phyloP scores from a whole-genome alignment of 2,888 invertebrate genomes.

The Torymus aiolomorphi region DNA sequence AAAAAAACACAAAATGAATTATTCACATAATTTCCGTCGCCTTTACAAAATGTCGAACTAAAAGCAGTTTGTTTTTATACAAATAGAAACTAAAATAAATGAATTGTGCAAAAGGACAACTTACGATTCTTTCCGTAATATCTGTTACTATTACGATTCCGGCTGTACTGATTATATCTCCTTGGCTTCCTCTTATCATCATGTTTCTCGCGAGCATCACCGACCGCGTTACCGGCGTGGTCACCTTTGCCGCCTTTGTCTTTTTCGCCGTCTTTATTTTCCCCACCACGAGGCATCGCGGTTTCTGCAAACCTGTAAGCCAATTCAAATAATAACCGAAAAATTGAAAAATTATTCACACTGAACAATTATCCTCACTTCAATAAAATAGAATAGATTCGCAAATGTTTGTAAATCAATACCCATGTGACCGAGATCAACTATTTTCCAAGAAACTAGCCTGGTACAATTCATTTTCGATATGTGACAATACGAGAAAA shows the following conservation, averaged over 20 bases:
- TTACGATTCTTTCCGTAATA: constrained; percentile 55
- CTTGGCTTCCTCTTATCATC: constrained; percentile 45
- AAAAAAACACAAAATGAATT: too few relatives aligned
- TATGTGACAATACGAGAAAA: too few relatives aligned
- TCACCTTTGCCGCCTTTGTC: constrained; percentile 40
- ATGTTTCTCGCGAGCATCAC: constrained; percentile 30
- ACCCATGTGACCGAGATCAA: background rate
- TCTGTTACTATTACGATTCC: constrained; percentile 44
- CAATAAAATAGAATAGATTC: constrained; percentile 2
- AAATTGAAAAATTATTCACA: too few relatives aligned
- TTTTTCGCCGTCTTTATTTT: constrained; percentile 15
- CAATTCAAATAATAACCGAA: background rate
- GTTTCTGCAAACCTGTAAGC: background rate
- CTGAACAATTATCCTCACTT: background rate
- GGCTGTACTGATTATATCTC: constrained; percentile 25
- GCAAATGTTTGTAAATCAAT: constrained; percentile 15
- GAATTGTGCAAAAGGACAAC: constrained; percentile 6
- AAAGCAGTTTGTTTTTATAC: too few relatives aligned
- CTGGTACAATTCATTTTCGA: too few relatives aligned
- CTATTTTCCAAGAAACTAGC: too few relatives aligned
- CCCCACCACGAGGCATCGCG: constrained; percentile 43
- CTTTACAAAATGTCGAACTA: too few relatives aligned
- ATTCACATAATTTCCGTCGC: too few relatives aligned
- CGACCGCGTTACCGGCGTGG: constrained; percentile 24
- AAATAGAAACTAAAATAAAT: background rate